Conservation (phyloP, 1,140 invertebrate species). For the Drosophila repleta region DNA sequence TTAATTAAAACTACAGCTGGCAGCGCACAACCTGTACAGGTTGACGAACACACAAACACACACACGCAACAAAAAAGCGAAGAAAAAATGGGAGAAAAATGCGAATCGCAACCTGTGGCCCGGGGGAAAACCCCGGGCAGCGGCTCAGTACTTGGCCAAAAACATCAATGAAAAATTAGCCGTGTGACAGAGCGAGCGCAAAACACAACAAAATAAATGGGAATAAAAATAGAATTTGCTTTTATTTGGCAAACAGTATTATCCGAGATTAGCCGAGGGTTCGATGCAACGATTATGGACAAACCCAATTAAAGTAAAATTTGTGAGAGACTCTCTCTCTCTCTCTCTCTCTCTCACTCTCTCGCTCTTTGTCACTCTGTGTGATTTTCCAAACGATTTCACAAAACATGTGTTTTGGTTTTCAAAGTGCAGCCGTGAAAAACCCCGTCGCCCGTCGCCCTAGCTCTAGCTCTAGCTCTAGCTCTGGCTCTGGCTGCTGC, state of each 20-base stretch:
- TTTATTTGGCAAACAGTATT: conserved; percentile 82
- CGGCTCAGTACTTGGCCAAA: conserved; percentile 6
- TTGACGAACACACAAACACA: too few relatives aligned
- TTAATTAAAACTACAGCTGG: conserved; percentile 23
- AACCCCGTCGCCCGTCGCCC: conserved; percentile 49
- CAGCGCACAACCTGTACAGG: neutral
- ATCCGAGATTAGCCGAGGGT: conserved; percentile 81
- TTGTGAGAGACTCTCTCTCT: conserved; percentile 39
- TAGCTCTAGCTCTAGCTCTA: too few relatives aligned
- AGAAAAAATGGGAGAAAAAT: neutral
- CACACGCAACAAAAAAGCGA: neutral
- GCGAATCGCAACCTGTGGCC: conserved; percentile 9
- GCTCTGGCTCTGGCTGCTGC: neutral
- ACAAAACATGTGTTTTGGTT: conserved; percentile 82
- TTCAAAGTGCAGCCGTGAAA: conserved; percentile 59
- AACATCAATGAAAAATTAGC: conserved; percentile 54
- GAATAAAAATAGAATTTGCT: conserved; percentile 77
- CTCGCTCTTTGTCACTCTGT: neutral
- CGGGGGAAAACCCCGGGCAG: neutral
- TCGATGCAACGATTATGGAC: conserved; percentile 80
- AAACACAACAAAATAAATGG: conserved; percentile 64
- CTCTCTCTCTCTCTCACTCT: neutral
- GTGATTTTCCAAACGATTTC: conserved; percentile 81
- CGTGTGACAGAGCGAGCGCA: conserved; percentile 15
- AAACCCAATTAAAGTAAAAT: conserved; percentile 81